Base-by-base conservation (phyloP, 1,140 invertebrate genomes). In the Tetranychus urticae region DNA sequence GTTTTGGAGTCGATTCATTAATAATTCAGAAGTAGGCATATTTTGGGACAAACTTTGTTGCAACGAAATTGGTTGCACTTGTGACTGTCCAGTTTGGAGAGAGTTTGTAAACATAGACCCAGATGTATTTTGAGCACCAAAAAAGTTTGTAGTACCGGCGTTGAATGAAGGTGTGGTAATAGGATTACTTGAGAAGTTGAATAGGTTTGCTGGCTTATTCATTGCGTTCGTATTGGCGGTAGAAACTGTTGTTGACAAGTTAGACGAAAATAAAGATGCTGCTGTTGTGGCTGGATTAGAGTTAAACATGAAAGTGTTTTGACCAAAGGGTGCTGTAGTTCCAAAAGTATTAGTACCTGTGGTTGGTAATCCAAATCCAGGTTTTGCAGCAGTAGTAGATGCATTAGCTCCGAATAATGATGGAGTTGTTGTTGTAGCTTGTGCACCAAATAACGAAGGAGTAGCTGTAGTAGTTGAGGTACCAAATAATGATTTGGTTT, bases 1-100 rank as follows among this genome's bases (percentile, higher is more conserved):
- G 13, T 59, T 61, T 56, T 64, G 50, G 1, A 65, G 37, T 36
- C 64, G 59, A 59, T 48, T 54, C 55, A 62, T 42, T 23, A 46
- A 59, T n/a, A 52, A 55, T 31, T 36, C 46, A 31, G 45, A 23
- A 35, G 36, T 62, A 23, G 37, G 12, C 46, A 39, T 12, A 31
- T 57, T 31, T 8, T 34, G 36, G 1, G 58, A 33, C 12, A 45
- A 33, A 34, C 37, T 58, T 46, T 52, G 59, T 23, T 63, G 45
- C 7, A 63, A 35, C 1, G 47, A 39, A 4, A 60, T 23, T 58
- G 35, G 37, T 10, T 45, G 56, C 34, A 47, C 36, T 14, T 42
- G 37, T 34, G 33, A 12, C 6, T 52, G 57, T n/a, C 10, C 50
- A 14, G 37, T 46, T 35, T n/a, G 46, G 31, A 59, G 39, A 31